phyloP scores from a whole-genome alignment of 1,140 invertebrate genomes.

The Apis mellifera region DNA sequence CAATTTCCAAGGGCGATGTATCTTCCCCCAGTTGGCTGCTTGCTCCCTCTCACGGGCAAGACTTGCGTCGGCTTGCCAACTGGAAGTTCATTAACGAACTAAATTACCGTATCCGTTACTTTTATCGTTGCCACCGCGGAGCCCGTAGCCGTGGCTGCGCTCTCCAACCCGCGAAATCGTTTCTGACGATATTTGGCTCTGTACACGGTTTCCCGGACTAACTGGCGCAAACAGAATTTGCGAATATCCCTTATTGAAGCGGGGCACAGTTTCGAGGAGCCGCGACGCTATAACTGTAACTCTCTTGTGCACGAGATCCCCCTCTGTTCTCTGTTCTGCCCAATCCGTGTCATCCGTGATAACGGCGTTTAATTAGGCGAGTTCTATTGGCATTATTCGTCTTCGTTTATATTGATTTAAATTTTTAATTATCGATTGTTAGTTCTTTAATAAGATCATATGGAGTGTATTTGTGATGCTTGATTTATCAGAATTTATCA shows the following conservation, averaged over 20 bases:
- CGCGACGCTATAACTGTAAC: conserved; percentile 19
- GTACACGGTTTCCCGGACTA: conserved; percentile 33
- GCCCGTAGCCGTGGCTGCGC: conserved; percentile 39
- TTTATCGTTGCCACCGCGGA: conserved; percentile 65
- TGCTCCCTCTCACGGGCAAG: conserved; percentile 40
- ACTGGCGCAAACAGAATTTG: conserved; percentile 56
- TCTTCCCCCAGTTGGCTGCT: conserved; percentile 62
- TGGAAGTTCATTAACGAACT: conserved; percentile 72
- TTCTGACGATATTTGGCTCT: conserved; percentile 63
- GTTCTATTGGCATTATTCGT: no score
- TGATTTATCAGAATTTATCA: no score
- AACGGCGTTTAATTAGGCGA: no score
- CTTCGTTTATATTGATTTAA: no score
- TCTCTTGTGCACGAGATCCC: background rate
- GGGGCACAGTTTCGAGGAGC: background rate
- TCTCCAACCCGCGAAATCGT: conserved; percentile 56
- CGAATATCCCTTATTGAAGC: conserved; percentile 16
- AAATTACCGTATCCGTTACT: conserved; percentile 74
- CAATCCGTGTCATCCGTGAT: no score
- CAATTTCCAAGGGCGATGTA: conserved; percentile 66
- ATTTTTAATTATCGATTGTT: no score
- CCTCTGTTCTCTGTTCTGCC: conserved; percentile 1
- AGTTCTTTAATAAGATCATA: no score
- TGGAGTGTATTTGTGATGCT: no score
- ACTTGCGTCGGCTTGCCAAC: conserved; percentile 65